Conservation (phyloP, 2,113 vertebrate species). For the Poicephalus meyeri region DNA sequence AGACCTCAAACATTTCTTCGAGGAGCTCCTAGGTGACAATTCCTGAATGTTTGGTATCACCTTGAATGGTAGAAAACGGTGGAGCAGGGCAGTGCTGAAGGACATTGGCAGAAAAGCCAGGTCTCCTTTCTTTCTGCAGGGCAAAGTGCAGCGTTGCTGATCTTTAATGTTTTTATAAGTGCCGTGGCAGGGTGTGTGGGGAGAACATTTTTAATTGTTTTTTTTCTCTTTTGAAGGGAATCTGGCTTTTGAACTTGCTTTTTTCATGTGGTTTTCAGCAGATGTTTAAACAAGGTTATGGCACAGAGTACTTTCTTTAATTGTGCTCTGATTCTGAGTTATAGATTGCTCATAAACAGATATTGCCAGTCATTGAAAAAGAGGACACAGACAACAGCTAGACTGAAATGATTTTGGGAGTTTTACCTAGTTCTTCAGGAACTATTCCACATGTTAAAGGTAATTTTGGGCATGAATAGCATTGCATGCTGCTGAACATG, state of each 20-base stretch:
- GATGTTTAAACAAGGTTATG: neutral
- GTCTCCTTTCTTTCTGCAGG: neutral
- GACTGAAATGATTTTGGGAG: neutral
- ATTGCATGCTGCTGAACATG: neutral
- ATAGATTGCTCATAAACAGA: neutral
- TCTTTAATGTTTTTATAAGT: neutral
- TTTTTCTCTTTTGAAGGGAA: neutral
- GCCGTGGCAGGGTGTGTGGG: neutral
- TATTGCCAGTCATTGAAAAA: neutral
- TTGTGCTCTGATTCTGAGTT: neutral
- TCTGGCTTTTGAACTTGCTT: neutral
- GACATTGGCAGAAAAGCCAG: neutral
- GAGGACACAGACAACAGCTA: neutral
- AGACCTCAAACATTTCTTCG: neutral
- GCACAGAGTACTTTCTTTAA: neutral
- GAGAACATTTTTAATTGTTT: fast-evolving
- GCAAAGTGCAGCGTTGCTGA: neutral
- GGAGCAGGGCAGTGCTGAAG: neutral
- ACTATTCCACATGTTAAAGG: neutral
- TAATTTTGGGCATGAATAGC: neutral
- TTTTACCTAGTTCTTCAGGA: neutral
- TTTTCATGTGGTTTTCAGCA: neutral
- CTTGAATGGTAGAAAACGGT: neutral
- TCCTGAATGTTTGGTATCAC: neutral
- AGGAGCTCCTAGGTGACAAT: neutral